These are phyloP conservation scores for Luidia sarsii DNA, from an alignment of 53 echinoderm and acorn worm species.

Conservation along the genomic window DNA sequence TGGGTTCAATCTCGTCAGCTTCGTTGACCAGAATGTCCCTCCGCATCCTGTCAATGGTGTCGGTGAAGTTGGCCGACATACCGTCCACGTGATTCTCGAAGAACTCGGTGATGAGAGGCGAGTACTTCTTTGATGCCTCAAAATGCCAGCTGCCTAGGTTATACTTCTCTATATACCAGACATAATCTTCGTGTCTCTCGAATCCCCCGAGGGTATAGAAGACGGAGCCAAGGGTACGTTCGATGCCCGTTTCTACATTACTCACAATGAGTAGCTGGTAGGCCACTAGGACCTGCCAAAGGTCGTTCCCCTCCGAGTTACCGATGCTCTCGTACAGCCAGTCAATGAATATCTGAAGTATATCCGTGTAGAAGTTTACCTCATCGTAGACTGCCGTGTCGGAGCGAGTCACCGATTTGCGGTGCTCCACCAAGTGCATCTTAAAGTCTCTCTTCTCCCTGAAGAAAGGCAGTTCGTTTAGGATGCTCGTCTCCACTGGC, in stretches of 20 bases:
- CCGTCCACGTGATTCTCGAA: slow-evolving; percentile 48
- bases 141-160: slow-evolving; percentile 79
- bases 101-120: slow-evolving; percentile 60
- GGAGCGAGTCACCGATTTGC: slow-evolving; percentile 51
- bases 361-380: slow-evolving; percentile 83
- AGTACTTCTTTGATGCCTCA: slow-evolving; percentile 70
- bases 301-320: slow-evolving; percentile 75
- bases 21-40: slow-evolving; percentile 55
- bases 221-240: slow-evolving; percentile 80
- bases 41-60: slow-evolving; percentile 65
- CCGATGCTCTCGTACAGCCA: slow-evolving; percentile 91
- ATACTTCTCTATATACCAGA: slow-evolving; percentile 83
- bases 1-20: slow-evolving; percentile 30
- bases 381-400: slow-evolving; percentile 79
- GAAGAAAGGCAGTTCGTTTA: slow-evolving; percentile 81
- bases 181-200: slow-evolving; percentile 72
- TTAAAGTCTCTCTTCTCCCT: slow-evolving; percentile 77
- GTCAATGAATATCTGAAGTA: slow-evolving; percentile 88
- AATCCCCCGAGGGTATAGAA: slow-evolving; percentile 77
- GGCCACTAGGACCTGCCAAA: slow-evolving; percentile 80
- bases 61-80: slow-evolving; percentile 57
- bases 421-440: slow-evolving; percentile 68
- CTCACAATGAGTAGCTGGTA: slow-evolving; percentile 89
- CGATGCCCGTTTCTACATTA: slow-evolving; percentile 88
- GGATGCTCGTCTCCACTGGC: slow-evolving; percentile 84